These are phyloP conservation scores for Alligator sinensis DNA, from an alignment of 2,113 vertebrate species.

Conservation along the genomic window DNA sequence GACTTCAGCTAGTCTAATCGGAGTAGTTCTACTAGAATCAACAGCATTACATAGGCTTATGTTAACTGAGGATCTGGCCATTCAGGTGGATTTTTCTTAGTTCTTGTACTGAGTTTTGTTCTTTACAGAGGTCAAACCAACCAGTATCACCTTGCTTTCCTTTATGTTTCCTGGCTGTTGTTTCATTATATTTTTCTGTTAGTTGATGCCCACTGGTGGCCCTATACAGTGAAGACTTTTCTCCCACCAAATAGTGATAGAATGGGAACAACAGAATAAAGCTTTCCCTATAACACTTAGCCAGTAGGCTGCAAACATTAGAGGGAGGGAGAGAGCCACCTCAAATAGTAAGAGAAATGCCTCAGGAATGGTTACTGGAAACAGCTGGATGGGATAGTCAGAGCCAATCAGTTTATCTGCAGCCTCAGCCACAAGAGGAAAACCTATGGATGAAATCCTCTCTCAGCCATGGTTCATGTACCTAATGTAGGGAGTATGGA, in stretches of 20 bases:
- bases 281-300: background rate
- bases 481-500: background rate
- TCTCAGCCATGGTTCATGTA: background rate
- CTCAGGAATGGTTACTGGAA: background rate
- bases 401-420: background rate
- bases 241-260: background rate
- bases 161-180: background rate
- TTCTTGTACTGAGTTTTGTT: background rate
- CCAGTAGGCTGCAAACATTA: background rate
- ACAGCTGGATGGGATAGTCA: background rate
- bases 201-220: background rate
- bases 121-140: background rate
- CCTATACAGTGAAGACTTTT: background rate
- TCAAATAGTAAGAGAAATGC: background rate
- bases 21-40: background rate
- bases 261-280: background rate
- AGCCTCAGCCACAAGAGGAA: background rate
- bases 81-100: conserved; percentile 1
- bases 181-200: background rate
- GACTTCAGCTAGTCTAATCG: background rate
- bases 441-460: background rate
- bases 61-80: background rate
- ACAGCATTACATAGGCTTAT: background rate
- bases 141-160: background rate
- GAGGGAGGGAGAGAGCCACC: background rate